Percentiles rank a stretch among this genome's conserved stretches.
Evolutionary conservation across 2,888 invertebrate species (phyloP).

Genomic region (Ichneumon xanthorius): DNA sequence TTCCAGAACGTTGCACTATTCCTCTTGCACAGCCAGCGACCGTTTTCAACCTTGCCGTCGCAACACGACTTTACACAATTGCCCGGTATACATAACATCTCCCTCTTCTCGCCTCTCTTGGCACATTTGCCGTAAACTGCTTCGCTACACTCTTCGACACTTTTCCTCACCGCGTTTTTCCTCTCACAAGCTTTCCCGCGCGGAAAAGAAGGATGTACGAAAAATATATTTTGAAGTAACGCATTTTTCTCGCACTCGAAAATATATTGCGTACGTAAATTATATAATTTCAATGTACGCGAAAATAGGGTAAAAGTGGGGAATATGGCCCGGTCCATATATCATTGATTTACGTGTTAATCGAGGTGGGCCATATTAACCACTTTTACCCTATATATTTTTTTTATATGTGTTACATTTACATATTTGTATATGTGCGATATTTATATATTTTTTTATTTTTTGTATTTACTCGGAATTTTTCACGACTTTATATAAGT

Average conservation of each 20-base stretch:
- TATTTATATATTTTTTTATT: no score
- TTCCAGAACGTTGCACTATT: constrained; percentile 33
- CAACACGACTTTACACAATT: constrained; percentile 46
- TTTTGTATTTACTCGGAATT: no score
- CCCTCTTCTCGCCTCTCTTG: constrained; percentile 1
- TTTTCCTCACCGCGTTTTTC: not conserved
- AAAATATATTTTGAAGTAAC: not conserved
- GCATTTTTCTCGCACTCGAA: not conserved
- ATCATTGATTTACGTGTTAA: no score
- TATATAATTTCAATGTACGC: no score
- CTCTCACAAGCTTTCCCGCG: not conserved
- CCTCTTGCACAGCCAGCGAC: constrained; percentile 11
- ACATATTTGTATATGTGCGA: no score
- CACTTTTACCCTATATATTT: no score
- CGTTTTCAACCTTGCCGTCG: constrained; percentile 45
- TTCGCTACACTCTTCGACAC: not conserved
- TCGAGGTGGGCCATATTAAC: no score
- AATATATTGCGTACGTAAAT: not conserved
- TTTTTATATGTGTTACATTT: no score
- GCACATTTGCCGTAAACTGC: not conserved
- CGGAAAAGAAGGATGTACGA: not conserved
- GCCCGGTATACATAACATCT: not conserved
- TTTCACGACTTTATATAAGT: constrained; percentile 35
- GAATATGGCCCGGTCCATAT: no score
- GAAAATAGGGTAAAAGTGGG: no score